Conservation (phyloP, 2,797 vertebrate species). For the Anomalospiza imberbis region DNA sequence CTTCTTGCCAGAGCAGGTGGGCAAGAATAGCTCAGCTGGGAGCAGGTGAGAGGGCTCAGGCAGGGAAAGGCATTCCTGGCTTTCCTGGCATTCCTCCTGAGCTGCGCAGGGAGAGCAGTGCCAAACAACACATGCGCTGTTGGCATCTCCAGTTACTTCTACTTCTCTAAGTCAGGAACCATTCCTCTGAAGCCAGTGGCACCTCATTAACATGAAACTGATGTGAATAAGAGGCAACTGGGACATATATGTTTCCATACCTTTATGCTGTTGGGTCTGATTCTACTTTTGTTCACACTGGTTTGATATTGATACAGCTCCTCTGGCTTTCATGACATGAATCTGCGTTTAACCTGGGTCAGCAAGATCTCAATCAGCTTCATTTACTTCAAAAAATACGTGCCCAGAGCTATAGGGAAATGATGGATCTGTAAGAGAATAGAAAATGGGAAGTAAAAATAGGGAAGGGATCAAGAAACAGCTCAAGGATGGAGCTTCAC, state of each 20-base stretch:
- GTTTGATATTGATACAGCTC: constrained; percentile 27
- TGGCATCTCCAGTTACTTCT: neutral
- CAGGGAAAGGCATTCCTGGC: neutral
- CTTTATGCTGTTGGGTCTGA: neutral
- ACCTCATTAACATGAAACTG: constrained; percentile 27
- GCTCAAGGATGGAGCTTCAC: neutral
- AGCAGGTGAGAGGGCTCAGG: neutral
- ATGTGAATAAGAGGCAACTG: constrained; percentile 15
- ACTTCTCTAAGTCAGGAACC: neutral
- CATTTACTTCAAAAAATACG: constrained; percentile 8
- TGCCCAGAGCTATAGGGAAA: neutral
- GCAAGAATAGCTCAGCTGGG: neutral
- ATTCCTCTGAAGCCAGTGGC: neutral
- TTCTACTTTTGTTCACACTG: neutral
- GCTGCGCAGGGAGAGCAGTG: neutral
- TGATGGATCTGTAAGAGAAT: neutral
- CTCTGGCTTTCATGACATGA: constrained; percentile 10
- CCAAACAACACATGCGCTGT: neutral
- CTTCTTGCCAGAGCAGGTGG: neutral
- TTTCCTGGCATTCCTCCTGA: neutral
- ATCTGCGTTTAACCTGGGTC: constrained; percentile 9
- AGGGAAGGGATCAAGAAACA: neutral
- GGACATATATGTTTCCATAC: constrained; percentile 22
- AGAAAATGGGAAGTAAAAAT: neutral
- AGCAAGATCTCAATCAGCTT: constrained; percentile 13